phyloP scores from a whole-genome alignment of 2,113 vertebrate species.

The Rattus rattus region DNA sequence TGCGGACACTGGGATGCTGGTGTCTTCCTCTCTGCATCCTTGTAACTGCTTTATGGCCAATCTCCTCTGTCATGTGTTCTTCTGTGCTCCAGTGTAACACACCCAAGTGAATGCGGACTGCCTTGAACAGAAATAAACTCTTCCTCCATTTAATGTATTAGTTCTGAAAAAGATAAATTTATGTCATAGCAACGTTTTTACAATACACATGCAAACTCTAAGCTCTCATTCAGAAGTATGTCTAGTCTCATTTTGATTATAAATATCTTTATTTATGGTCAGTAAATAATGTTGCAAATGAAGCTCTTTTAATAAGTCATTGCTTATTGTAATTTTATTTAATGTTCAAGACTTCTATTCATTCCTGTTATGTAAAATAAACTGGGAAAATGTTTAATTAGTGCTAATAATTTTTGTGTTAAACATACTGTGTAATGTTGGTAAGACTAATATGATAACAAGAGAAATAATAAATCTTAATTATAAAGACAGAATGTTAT shows the following conservation, averaged over 20 bases:
- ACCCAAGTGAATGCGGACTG: background rate
- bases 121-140: background rate
- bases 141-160: background rate
- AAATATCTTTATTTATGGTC: slow-evolving; percentile 6
- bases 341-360: background rate
- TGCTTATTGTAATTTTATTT: slow-evolving; percentile 36
- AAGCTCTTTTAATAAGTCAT: background rate
- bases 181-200: background rate
- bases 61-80: background rate
- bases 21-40: background rate
- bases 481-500: background rate
- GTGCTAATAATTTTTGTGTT: slow-evolving; percentile 6
- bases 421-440: slow-evolving; percentile 45
- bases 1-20: background rate
- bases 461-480: background rate
- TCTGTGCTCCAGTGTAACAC: background rate
- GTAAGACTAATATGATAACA: background rate
- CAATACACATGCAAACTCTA: background rate
- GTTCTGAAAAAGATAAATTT: background rate
- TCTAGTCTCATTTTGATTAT: background rate
- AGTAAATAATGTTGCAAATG: background rate
- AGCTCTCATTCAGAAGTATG: background rate
- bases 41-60: background rate
- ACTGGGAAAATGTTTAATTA: slow-evolving; percentile 40
- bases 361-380: background rate